phyloP scores from a whole-genome alignment of 2,888 invertebrate species.

The Gymnosoma rotundatum region DNA sequence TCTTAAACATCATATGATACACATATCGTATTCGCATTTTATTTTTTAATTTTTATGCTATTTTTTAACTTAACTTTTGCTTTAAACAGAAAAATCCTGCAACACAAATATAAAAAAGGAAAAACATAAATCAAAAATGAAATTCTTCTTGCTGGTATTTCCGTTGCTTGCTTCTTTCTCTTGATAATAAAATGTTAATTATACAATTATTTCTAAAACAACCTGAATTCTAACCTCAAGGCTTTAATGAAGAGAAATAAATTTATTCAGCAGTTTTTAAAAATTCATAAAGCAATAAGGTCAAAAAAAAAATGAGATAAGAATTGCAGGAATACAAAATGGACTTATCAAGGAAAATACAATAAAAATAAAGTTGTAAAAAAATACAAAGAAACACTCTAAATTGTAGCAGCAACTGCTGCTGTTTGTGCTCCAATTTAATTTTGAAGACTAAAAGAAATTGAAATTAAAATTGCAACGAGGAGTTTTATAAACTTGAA shows the following conservation, averaged over 20 bases:
- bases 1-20: no score
- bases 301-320: not conserved
- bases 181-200: constrained; percentile 34
- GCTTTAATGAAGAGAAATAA: not conserved
- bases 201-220: constrained; percentile 19
- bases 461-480: not conserved
- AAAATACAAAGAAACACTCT: no score
- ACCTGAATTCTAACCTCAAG: not conserved
- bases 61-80: no score
- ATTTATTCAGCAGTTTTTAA: not conserved
- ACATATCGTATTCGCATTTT: no score
- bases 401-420: no score
- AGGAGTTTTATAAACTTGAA: not conserved
- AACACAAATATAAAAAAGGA: not conserved
- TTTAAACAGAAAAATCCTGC: not conserved
- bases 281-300: not conserved
- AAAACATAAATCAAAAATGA: not conserved
- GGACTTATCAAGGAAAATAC: no score
- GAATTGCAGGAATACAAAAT: not conserved
- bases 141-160: not conserved
- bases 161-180: not conserved
- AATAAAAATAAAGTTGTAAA: no score
- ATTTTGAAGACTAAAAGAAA: not conserved
- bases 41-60: no score
- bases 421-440: not conserved